phyloP scores from a whole-genome alignment of 1,140 invertebrate genomes.

The Temnothorax longispinosus region DNA sequence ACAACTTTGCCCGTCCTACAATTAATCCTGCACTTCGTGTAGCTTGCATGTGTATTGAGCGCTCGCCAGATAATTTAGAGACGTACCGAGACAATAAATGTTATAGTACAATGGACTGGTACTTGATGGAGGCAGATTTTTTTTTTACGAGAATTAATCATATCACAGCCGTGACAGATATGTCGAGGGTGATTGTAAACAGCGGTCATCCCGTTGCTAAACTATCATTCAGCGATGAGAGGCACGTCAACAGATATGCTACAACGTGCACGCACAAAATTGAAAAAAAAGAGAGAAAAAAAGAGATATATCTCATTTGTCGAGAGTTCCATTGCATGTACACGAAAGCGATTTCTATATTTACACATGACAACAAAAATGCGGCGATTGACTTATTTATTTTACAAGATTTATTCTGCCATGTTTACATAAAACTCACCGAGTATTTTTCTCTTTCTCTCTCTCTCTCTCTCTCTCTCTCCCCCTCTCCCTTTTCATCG shows the following conservation, averaged over 20 bases:
- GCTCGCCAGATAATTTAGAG: conserved; percentile 24
- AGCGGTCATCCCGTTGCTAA: conserved; percentile 35
- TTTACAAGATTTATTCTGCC: background rate
- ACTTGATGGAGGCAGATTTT: conserved; percentile 4
- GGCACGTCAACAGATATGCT: conserved; percentile 24
- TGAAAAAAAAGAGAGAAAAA: conserved; percentile 17
- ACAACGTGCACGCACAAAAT: conserved; percentile 27
- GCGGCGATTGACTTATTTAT: background rate
- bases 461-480: background rate
- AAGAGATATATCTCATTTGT: conserved; percentile 41
- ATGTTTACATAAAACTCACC: background rate
- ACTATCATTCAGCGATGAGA: conserved; percentile 46
- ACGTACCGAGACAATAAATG: conserved; percentile 14
- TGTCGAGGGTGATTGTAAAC: conserved; percentile 51
- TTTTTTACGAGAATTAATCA: conserved; percentile 44
- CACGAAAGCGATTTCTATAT: conserved; percentile 6
- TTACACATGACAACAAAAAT: background rate
- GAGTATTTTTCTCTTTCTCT: background rate
- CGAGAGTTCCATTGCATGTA: background rate
- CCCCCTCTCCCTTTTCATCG: background rate
- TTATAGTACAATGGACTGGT: conserved; percentile 18
- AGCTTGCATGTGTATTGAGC: background rate
- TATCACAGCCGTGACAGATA: conserved; percentile 42
- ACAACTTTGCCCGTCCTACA: background rate
- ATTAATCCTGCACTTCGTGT: background rate